phyloP scores from a whole-genome alignment of 2,797 vertebrate genomes.

The Arctocebus calabarensis region DNA sequence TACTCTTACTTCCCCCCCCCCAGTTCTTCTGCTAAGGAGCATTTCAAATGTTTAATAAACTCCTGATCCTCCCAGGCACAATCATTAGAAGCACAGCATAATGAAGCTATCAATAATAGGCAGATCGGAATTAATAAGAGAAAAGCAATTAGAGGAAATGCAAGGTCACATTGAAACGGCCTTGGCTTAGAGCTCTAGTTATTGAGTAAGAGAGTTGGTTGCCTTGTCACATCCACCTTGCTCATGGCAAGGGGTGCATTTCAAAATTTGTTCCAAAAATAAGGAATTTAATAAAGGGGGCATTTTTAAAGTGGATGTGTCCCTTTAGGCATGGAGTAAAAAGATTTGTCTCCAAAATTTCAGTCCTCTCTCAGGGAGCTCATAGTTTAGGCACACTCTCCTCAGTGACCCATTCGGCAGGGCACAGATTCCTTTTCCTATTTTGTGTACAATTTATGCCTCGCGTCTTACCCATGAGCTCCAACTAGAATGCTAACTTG shows the following conservation, averaged over 20 bases:
- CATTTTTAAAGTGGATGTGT: not conserved
- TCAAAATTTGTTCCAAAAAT: constrained; percentile 31
- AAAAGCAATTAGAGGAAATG: constrained; percentile 84
- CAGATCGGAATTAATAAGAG: constrained; percentile 83
- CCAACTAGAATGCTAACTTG: not conserved
- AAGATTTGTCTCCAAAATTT: constrained; percentile 21
- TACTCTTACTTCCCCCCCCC: constrained; percentile 55
- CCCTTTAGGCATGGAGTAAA: not conserved
- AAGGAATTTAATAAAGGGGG: not conserved
- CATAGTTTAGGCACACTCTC: not conserved
- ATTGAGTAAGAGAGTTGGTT: constrained; percentile 22
- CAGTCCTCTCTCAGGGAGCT: not conserved
- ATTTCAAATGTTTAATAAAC: constrained; percentile 87
- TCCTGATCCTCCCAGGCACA: constrained; percentile 89
- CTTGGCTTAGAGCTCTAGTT: constrained; percentile 60
- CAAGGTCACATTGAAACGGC: constrained; percentile 85
- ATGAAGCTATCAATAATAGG: constrained; percentile 89
- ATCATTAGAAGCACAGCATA: constrained; percentile 87
- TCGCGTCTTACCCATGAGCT: not conserved
- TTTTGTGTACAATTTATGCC: not conserved
- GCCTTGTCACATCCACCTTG: constrained; percentile 56
- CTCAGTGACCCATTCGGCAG: not conserved
- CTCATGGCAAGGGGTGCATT: constrained; percentile 58
- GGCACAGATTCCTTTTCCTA: not conserved
- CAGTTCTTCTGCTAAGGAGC: constrained; percentile 66